Percentiles rank a stretch among this genome's conserved stretches.
These are phyloP conservation scores for Mimachlamys varia DNA, from an alignment of 2,888 invertebrate species.

Conservation along the genomic window DNA sequence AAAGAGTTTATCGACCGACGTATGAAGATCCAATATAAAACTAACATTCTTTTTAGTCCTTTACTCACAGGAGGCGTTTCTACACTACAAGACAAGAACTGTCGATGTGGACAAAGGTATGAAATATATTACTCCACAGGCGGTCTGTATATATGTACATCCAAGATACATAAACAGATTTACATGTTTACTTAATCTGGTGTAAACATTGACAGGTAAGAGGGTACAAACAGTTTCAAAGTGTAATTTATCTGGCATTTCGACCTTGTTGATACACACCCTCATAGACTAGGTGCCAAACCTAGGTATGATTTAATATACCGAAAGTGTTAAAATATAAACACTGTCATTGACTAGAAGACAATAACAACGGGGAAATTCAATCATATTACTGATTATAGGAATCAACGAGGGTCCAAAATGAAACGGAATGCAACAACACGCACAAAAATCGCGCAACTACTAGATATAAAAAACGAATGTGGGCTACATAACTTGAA, in stretches of 20 bases:
- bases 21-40: not conserved
- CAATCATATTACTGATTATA: not conserved
- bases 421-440: not conserved
- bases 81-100: not conserved
- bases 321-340: not conserved
- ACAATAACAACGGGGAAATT: not conserved
- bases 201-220: not conserved
- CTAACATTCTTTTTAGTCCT: not conserved
- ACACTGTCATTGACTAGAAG: not conserved
- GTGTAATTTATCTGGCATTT: not conserved
- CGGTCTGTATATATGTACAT: not conserved
- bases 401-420: not conserved
- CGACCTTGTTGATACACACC: not conserved
- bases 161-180: not conserved
- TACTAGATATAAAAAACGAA: too few species aligned
- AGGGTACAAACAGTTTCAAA: not conserved
- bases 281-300: not conserved
- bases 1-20: not conserved
- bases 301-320: not conserved
- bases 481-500: too few species aligned
- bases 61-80: not conserved
- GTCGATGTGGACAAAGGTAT: not conserved
- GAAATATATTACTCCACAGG: not conserved
- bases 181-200: not conserved
- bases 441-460: too few species aligned